A percentile compares a stretch with the other conserved stretches of the same genome.
phyloP scores from a whole-genome alignment of 2,113 vertebrate species.

The Bolborhynchus lineola region DNA sequence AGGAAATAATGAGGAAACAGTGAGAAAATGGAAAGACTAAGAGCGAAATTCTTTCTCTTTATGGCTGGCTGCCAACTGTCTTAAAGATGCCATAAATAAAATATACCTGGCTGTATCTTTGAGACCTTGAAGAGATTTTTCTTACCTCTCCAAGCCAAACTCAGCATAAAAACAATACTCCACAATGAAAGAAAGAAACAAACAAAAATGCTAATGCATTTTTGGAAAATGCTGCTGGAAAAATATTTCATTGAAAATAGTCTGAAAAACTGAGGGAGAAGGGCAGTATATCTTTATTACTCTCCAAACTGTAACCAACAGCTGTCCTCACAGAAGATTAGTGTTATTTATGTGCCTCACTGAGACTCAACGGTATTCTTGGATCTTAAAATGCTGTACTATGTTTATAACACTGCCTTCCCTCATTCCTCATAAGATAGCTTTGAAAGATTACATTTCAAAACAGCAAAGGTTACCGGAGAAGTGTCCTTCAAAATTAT shows the following conservation, averaged over 20 bases:
- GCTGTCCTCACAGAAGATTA: slow-evolving; percentile 13
- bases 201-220: not conserved
- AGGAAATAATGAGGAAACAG: not conserved
- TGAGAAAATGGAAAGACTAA: not conserved
- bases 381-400: not conserved
- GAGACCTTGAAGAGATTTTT: not conserved
- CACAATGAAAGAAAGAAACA: not conserved
- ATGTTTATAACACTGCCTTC: not conserved
- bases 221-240: not conserved
- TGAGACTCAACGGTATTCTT: not conserved
- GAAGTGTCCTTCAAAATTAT: not conserved
- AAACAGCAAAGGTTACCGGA: not conserved
- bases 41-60: not conserved
- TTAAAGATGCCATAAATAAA: not conserved
- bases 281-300: not conserved
- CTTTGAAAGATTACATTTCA: not conserved
- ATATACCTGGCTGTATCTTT: not conserved
- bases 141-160: not conserved
- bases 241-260: not conserved
- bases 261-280: not conserved
- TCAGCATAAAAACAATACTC: not conserved
- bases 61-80: not conserved
- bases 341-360: slow-evolving; percentile 15
- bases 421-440: not conserved
- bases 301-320: slow-evolving; percentile 10